phyloP scores from a whole-genome alignment of 2,113 vertebrate species.

The Marmota monax region DNA sequence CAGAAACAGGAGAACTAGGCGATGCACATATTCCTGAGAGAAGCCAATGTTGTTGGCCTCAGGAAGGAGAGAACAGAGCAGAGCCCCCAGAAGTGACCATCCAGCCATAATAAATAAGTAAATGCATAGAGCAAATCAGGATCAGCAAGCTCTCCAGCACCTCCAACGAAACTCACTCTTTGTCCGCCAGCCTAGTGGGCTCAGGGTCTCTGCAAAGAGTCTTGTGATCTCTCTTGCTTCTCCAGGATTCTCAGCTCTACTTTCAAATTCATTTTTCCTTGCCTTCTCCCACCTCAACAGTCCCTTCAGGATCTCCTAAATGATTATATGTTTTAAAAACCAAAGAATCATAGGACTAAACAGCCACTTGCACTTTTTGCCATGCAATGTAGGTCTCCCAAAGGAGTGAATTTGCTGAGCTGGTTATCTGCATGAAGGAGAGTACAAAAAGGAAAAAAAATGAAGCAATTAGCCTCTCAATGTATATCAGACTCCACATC shows the following conservation, averaged over 20 bases:
- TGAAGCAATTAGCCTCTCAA: neutral
- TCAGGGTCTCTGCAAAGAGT: neutral
- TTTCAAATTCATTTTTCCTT: neutral
- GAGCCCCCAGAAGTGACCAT: neutral
- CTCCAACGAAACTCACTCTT: neutral
- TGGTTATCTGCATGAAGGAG: neutral
- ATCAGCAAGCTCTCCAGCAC: neutral
- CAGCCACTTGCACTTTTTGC: neutral
- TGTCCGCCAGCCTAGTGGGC: accelerated
- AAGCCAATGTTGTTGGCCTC: neutral
- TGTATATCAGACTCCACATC: neutral
- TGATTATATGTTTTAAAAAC: neutral
- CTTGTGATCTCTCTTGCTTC: neutral
- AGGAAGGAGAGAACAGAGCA: neutral
- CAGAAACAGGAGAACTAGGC: slow-evolving; percentile 33
- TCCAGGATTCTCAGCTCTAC: neutral
- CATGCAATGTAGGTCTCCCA: neutral
- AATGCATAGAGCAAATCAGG: neutral
- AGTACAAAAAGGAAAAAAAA: neutral
- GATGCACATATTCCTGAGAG: neutral
- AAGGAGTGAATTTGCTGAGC: neutral
- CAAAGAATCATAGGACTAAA: neutral
- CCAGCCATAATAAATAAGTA: neutral
- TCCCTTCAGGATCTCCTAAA: neutral
- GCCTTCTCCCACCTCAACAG: neutral